Evolutionary conservation across 2,888 invertebrate genomes (phyloP).

Genomic region (Cosmia trapezina): DNA sequence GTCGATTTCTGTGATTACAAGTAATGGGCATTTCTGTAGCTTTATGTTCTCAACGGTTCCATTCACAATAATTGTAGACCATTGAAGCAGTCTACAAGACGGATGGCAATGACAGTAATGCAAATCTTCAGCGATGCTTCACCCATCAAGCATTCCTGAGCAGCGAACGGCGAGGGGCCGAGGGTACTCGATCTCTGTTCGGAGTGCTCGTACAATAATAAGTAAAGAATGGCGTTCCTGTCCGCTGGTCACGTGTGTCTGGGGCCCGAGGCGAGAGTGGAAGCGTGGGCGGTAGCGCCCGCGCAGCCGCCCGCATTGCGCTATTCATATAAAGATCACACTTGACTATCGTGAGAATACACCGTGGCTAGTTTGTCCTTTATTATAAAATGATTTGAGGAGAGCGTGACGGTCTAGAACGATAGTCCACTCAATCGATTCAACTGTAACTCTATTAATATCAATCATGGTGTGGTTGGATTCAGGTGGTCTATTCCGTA

Average conservation of each 20-base stretch:
- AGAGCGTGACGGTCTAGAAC: slow-evolving; percentile 41
- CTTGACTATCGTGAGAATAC: slow-evolving; percentile 81
- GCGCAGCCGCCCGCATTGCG: slow-evolving; percentile 32
- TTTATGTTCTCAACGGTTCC: slow-evolving; percentile 70
- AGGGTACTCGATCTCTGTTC: slow-evolving; percentile 77
- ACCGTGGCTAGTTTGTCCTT: slow-evolving; percentile 74
- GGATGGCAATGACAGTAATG: slow-evolving; percentile 80
- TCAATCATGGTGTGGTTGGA: not conserved
- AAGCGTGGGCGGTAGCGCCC: slow-evolving; percentile 81
- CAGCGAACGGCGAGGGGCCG: slow-evolving; percentile 70
- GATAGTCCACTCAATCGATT: slow-evolving; percentile 39
- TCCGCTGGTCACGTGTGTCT: slow-evolving; percentile 81
- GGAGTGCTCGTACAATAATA: slow-evolving; percentile 68
- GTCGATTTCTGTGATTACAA: slow-evolving; percentile 67
- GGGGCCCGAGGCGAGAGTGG: slow-evolving; percentile 86
- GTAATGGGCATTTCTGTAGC: slow-evolving; percentile 68
- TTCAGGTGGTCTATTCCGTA: slow-evolving; percentile 34
- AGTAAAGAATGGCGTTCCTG: slow-evolving; percentile 81
- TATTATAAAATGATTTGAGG: slow-evolving; percentile 57
- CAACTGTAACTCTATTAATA: slow-evolving; percentile 30
- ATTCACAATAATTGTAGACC: slow-evolving; percentile 75
- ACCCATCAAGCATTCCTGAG: slow-evolving; percentile 74
- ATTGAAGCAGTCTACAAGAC: slow-evolving; percentile 77
- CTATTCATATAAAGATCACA: slow-evolving; percentile 71
- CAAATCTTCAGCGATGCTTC: slow-evolving; percentile 78